Base-by-base conservation (phyloP, 2,797 vertebrate species). In the Phrynocephalus guinanensis region DNA sequence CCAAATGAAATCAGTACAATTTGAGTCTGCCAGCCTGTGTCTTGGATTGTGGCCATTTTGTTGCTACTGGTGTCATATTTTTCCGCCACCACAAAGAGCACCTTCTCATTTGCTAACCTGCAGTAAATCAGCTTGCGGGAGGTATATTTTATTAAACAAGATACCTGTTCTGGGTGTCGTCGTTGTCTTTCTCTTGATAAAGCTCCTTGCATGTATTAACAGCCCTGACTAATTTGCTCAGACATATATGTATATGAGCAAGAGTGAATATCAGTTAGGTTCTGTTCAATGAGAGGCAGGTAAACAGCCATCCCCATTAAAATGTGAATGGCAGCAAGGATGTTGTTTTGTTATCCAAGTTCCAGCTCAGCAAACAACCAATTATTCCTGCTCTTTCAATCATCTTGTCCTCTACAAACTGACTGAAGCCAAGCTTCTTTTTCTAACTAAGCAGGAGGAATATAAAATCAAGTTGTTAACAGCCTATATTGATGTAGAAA, bases 401-500 rank as follows among this genome's bases (percentile, higher is more conserved):
- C 60, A 44, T 87, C 13, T 88, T 83, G 90, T 84, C 91, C 93
- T 93, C 87, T 73, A 56, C 82, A 92, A 81, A 91, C 90, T 94
- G 95, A 90, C 91, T 95, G 93, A 93, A 96, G 26, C 92, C 83
- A 94, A 95, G 95, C 95, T 95, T 95, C 92, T 91, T 96, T 97
- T 96, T 96, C 93, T 94, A 95, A 95, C 95, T 94, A 89, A 93
- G 92, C 92, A 91, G 93, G 92, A 90, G 87, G 86, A 96, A 92
- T 92, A 95, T 95, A 93, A 94, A 96, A 97, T 97, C 95, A 96
- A 96, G 94, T 91, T 96, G n/a, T n/a, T n/a, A 97, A 94, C 88
- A 72, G 44, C 86, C 48, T 92, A 95, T 3, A 96, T 92, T 84
- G 93, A 94, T 91, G 93, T 85, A 90, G 93, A 83, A 83, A 50